phyloP scores from a whole-genome alignment of 2,113 vertebrate species.

The Macaca fascicularis region DNA sequence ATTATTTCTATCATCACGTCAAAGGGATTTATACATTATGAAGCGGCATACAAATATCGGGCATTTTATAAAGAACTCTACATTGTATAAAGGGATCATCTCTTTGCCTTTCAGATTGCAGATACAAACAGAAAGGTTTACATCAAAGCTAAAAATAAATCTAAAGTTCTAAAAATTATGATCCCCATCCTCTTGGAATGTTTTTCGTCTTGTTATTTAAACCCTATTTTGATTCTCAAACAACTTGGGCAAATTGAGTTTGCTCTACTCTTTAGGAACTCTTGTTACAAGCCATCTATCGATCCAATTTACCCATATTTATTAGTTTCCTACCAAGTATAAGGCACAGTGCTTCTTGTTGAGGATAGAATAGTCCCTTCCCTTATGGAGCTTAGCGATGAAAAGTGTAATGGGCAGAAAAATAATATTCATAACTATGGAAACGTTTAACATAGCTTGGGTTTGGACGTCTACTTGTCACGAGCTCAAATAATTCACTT shows the following conservation, averaged over 20 bases:
- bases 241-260: background rate
- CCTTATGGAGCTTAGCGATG: background rate
- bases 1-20: background rate
- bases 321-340: background rate
- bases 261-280: background rate
- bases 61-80: background rate
- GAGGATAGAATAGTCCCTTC: background rate
- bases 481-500: background rate
- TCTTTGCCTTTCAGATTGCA: background rate
- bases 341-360: background rate
- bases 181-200: background rate
- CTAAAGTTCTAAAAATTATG: background rate
- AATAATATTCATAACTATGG: background rate
- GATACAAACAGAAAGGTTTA: background rate
- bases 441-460: background rate
- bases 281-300: background rate
- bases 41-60: background rate
- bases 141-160: background rate
- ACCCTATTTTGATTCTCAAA: background rate
- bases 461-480: background rate
- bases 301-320: background rate
- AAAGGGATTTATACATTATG: background rate
- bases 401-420: background rate
- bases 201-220: background rate
- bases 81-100: background rate